A percentile compares a stretch with the other conserved stretches of the same genome.
phyloP scores from a whole-genome alignment of 2,888 invertebrate species.

The Aelia acuminata region DNA sequence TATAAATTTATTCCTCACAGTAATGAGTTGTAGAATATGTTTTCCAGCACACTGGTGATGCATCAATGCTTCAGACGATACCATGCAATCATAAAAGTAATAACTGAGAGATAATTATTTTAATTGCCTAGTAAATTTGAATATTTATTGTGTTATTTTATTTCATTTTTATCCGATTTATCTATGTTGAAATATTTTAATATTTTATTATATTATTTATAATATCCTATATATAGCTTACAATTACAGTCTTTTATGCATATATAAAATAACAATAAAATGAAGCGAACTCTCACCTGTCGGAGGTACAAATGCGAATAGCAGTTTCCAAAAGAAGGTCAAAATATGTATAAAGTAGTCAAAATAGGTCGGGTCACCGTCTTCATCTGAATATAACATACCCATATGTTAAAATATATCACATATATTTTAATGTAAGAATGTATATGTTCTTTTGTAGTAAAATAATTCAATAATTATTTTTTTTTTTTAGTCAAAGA shows the following conservation, averaged over 20 bases:
- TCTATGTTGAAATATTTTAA: background rate
- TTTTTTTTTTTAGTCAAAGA: no score
- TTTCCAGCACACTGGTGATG: no score
- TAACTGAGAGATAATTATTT: no score
- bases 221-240: background rate
- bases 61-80: no score
- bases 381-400: constrained; percentile 69
- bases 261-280: background rate
- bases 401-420: constrained; percentile 22
- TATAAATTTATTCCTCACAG: no score
- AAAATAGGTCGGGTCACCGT: constrained; percentile 82
- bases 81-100: no score
- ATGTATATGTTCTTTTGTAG: no score
- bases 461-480: no score
- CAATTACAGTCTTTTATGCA: background rate
- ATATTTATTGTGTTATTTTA: background rate
- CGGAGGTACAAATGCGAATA: constrained; percentile 98
- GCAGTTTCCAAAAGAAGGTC: constrained; percentile 97
- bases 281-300: constrained; percentile 78
- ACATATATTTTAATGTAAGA: background rate
- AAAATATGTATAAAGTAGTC: constrained; percentile 97
- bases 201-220: background rate
- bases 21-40: no score
- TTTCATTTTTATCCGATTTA: background rate
- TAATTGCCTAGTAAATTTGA: no score